Evolutionary conservation across 2,113 vertebrate genomes (phyloP), one percentile per base, ranked within the genome.

Genomic region (Bubo blakistoni): DNA sequence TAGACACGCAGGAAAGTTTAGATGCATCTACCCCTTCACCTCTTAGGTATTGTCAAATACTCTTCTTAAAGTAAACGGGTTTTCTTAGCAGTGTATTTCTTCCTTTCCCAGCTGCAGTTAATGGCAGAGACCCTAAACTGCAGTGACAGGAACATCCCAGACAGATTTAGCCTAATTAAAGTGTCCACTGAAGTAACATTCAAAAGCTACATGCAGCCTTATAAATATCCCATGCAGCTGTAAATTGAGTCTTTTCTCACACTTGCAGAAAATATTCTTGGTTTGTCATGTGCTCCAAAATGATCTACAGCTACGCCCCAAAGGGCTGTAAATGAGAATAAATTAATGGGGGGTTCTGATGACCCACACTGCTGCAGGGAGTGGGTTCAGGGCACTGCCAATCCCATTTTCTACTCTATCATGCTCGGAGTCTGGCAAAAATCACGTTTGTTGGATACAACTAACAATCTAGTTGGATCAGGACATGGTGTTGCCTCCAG

Each of bases 131-230:
- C 34, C 74, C 42, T 72, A 70, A 66, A 51, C 67, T 62, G 42
- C 78, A 86, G 61, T 58, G 92, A 80, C 81, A 77, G 54, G 27
- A 85, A 16, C 54, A 46, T 62, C 58, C 74, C 58, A 46, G 83
- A n/a, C 44, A 63, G 85, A 81, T 74, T 95, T 51, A 66, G 76
- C 55, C 52, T 81, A 92, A 88, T 90, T 95, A 86, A 92, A 96
- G 88, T 0, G 0, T 71, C 76, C 55, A 40, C 54, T 79, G 65
- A 44, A 90, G 69, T 86, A 74, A 83, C 40, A 67, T 67, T 84
- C 51, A 92, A 84, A 86, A 86, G 52, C 47, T 63, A 44, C 7
- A 3, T 6, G 11, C 13, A 49, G 46, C 38, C 42, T 79, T 61
- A 70, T 21, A 79, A 92, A 78, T 52, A 72, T 62, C 69, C 52